Base-by-base conservation (phyloP, 2,797 vertebrate genomes). In the Parauchenoglanis punctatus region DNA sequence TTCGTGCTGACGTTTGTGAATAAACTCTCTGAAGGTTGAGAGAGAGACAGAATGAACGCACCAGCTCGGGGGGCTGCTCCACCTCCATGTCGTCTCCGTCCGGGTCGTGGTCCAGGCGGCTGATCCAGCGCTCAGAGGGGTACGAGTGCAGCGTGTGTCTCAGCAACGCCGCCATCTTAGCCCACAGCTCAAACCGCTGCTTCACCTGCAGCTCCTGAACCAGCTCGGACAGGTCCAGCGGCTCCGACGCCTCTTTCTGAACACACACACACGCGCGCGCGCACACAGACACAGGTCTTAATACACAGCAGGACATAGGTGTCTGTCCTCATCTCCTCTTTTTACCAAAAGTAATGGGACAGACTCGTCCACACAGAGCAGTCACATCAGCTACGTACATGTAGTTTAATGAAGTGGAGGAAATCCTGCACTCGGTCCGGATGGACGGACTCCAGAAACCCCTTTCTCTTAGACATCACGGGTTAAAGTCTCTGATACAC, bases 101-200 rank as follows among this genome's bases (percentile, higher is more conserved):
- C 0, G 77, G 1, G 35, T 80, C 91, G 46, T 90, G 92, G 73
- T 88, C 81, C 2, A 86, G 88, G 13, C 0, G 31, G 5, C 20
- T 86, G 67, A 92, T 94, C 97, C 97, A 98, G 1, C 84, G 91
- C 87, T 97, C 97, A 35, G 97, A 93, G 0, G 97, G 97, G 17
- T 91, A 94, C n/a, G 95, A 94, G 87, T 95, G 72, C 88, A 99
- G 91, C 28, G 92, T 89, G 0, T 96, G 94, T 58, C 92, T 92
- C 40, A 99, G 89, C 0, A 99, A 94, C 1, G 87, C 90, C 0
- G 90, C 93, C 90, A 98, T 93, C 58, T 88, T 96, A 72, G 93
- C 91, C 98, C 98, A 99, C 28, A 99, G 92, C 67, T 93, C 87
- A 88, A 96, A 94, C n/a, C 96, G 97, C 92, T 98, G 97, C 86